Percentiles rank a stretch among this genome's conserved stretches.
These are phyloP conservation scores for Neoaliturus tenellus DNA, from an alignment of 2,888 invertebrate genomes.

Conservation along the genomic window DNA sequence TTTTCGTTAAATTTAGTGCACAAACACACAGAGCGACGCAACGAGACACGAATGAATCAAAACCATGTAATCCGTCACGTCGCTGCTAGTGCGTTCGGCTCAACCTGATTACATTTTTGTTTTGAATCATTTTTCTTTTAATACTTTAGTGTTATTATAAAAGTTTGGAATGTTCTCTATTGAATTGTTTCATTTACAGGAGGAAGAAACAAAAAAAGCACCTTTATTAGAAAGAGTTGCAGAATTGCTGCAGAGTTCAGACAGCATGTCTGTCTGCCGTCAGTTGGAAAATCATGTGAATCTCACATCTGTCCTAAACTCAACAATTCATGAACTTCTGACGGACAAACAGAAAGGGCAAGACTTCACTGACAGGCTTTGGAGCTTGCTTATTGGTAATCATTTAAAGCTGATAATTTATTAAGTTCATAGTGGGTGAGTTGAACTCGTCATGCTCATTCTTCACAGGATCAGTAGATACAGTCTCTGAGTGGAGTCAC, in stretches of 20 bases:
- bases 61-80: neutral
- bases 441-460: too few relatives aligned
- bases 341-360: conserved; percentile 41
- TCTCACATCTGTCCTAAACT: conserved; percentile 19
- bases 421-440: too few relatives aligned
- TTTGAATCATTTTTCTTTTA: too few relatives aligned
- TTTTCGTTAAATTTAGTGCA: too few relatives aligned
- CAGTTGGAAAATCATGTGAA: neutral
- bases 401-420: neutral
- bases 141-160: too few relatives aligned
- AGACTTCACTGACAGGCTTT: conserved; percentile 47
- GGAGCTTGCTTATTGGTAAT: conserved; percentile 48
- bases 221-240: neutral
- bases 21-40: too few relatives aligned
- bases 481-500: too few relatives aligned
- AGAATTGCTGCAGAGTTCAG: conserved; percentile 13
- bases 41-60: too few relatives aligned
- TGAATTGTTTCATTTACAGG: neutral
- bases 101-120: neutral
- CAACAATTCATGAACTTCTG: conserved; percentile 34
- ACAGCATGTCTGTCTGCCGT: conserved; percentile 39
- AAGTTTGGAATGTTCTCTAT: too few relatives aligned
- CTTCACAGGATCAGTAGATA: too few relatives aligned
- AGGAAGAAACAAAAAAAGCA: neutral
- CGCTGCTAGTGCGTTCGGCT: too few relatives aligned